Percentiles rank a stretch among this genome's conserved stretches.
These are phyloP conservation scores for Drosophila murphyi DNA, from an alignment of 1,140 invertebrate species.

Conservation along the genomic window DNA sequence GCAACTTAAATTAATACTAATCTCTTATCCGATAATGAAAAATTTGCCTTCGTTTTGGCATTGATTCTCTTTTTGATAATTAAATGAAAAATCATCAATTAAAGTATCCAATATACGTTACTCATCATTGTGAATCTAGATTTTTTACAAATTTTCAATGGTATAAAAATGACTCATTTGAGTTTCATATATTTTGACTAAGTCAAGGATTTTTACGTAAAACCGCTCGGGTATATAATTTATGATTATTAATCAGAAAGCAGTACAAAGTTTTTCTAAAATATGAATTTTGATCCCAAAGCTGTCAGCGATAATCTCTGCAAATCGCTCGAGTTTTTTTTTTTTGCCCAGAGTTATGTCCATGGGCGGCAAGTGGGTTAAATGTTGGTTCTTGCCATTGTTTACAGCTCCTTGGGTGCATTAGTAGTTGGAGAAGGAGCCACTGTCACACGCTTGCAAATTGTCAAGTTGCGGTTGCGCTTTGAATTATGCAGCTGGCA, in stretches of 20 bases:
- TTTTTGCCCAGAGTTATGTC: constrained; percentile 58
- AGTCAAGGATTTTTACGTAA: constrained; percentile 20
- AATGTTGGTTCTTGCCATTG: constrained; percentile 35
- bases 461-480: constrained; percentile 81
- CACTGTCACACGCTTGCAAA: constrained; percentile 62
- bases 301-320: constrained; percentile 45
- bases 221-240: constrained; percentile 5
- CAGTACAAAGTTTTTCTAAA: constrained; percentile 19
- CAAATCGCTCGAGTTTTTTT: constrained; percentile 51
- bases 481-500: constrained; percentile 72
- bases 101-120: too few species aligned
- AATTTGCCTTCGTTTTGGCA: too few species aligned
- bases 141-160: neutral
- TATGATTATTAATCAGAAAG: constrained; percentile 21
- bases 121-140: too few species aligned
- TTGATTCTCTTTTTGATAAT: too few species aligned
- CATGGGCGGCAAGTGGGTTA: constrained; percentile 54
- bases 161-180: neutral
- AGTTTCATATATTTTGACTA: neutral
- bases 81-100: too few species aligned
- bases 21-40: too few species aligned
- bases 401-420: constrained; percentile 31
- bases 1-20: too few species aligned
- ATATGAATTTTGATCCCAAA: constrained; percentile 26
- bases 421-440: constrained; percentile 32